Evolutionary conservation across 2,797 vertebrate genomes (phyloP).

Genomic region (Phyllotis vaccarum): DNA sequence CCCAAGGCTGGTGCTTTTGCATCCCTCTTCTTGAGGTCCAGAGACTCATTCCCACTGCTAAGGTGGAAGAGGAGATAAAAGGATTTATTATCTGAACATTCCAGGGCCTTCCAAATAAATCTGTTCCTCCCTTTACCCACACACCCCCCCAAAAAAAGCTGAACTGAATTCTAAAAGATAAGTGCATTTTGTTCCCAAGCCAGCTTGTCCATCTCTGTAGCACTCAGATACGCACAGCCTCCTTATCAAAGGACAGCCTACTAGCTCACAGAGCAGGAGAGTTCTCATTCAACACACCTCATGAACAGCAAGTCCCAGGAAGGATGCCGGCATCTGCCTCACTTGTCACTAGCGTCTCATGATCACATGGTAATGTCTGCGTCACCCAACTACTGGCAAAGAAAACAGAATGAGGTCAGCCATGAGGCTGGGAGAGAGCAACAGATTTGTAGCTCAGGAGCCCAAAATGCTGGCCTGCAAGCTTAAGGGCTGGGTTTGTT

Average conservation of each 20-base stretch:
- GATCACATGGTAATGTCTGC: fast-evolving
- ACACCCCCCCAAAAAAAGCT: background rate
- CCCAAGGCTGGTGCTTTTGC: background rate
- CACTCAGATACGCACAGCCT: background rate
- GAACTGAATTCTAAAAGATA: background rate
- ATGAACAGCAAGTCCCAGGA: background rate
- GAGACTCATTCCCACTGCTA: constrained; percentile 37
- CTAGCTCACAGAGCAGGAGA: background rate
- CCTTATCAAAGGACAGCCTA: background rate
- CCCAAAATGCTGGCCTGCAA: too few relatives aligned
- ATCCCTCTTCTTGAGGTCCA: background rate
- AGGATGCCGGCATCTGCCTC: too few relatives aligned
- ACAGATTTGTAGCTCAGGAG: background rate
- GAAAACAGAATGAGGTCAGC: background rate
- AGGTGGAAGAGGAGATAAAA: constrained; percentile 52
- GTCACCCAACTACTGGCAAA: fast-evolving
- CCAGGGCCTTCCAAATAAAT: constrained; percentile 56
- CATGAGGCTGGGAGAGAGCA: background rate
- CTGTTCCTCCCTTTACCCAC: background rate
- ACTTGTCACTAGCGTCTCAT: background rate
- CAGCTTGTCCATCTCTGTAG: background rate
- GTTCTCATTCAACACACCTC: background rate
- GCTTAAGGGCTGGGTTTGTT: background rate
- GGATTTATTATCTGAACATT: constrained; percentile 59
- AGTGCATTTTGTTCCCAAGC: constrained; percentile 32